Conservation (phyloP, 1,140 invertebrate species). For the Hylyphantes graminicola region DNA sequence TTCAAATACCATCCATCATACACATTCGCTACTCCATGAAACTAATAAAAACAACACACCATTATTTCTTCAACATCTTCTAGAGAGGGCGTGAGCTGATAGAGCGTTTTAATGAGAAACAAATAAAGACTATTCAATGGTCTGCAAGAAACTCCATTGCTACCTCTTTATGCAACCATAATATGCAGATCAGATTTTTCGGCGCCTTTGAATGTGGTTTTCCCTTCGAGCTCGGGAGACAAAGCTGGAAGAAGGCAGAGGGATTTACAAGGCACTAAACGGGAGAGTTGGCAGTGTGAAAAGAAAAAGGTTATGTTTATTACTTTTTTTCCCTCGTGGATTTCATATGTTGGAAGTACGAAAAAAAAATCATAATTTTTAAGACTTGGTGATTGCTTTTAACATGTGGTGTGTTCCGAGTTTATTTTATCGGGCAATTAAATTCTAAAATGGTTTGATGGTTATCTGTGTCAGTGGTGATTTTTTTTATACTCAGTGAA, state of each 20-base stretch:
- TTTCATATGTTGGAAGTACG: not conserved
- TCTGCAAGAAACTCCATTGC: constrained; percentile 44
- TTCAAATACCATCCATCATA: too few species aligned
- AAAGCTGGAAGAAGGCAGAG: constrained; percentile 21
- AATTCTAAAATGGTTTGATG: too few species aligned
- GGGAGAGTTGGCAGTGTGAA: not conserved
- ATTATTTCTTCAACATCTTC: too few species aligned
- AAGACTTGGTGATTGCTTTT: not conserved
- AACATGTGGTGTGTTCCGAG: too few species aligned
- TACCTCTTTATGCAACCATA: constrained; percentile 44
- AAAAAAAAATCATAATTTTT: constrained; percentile 8
- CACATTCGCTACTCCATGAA: too few species aligned
- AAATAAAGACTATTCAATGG: constrained; percentile 57
- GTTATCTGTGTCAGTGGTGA: too few species aligned
- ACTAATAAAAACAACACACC: too few species aligned
- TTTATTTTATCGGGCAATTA: too few species aligned
- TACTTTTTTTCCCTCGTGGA: constrained; percentile 23
- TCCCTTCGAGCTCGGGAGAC: constrained; percentile 13
- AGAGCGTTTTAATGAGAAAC: constrained; percentile 48
- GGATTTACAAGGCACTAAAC: not conserved
- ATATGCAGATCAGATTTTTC: constrained; percentile 59
- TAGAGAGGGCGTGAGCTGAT: constrained; percentile 2
- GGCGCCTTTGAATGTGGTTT: constrained; percentile 43
- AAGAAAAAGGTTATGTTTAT: constrained; percentile 22
- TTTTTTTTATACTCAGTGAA: too few species aligned